These are phyloP conservation scores for Urocyon cinereoargenteus DNA, from an alignment of 2,797 vertebrate genomes.

Conservation along the genomic window DNA sequence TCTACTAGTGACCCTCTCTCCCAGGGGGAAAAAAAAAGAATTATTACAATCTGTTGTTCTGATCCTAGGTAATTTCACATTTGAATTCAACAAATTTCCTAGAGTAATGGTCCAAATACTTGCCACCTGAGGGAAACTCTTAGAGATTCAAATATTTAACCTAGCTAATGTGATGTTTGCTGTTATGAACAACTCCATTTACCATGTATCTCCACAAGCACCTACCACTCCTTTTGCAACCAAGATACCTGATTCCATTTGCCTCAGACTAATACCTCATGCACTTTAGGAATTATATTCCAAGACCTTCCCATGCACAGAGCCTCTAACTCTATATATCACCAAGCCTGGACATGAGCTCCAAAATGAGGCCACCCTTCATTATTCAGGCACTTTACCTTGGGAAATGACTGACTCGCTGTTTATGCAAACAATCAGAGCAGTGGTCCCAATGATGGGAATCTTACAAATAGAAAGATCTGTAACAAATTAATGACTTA, in stretches of 20 bases:
- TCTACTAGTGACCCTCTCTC: neutral
- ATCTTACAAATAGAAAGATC: conserved; percentile 25
- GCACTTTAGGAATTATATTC: neutral
- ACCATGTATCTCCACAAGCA: neutral
- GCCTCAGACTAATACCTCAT: neutral
- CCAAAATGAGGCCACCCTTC: conserved; percentile 41
- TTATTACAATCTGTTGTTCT: neutral
- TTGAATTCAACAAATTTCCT: conserved; percentile 54
- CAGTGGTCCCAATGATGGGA: conserved; percentile 16
- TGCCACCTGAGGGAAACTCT: neutral
- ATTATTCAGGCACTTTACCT: conserved; percentile 46
- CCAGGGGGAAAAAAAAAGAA: neutral
- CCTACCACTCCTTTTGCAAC: neutral
- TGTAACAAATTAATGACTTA: conserved; percentile 51
- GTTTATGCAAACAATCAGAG: conserved; percentile 47
- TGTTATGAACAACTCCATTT: neutral
- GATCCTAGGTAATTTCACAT: neutral
- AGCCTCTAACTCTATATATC: conserved; percentile 20
- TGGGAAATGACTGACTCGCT: conserved; percentile 37
- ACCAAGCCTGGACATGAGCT: neutral
- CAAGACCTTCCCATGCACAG: neutral
- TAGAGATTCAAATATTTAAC: neutral
- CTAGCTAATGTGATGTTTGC: conserved; percentile 3
- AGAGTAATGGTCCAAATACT: neutral
- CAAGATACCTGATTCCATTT: neutral